These are phyloP conservation scores for Adrianichthys oophorus DNA, from an alignment of 2,797 vertebrate genomes.

Conservation along the genomic window DNA sequence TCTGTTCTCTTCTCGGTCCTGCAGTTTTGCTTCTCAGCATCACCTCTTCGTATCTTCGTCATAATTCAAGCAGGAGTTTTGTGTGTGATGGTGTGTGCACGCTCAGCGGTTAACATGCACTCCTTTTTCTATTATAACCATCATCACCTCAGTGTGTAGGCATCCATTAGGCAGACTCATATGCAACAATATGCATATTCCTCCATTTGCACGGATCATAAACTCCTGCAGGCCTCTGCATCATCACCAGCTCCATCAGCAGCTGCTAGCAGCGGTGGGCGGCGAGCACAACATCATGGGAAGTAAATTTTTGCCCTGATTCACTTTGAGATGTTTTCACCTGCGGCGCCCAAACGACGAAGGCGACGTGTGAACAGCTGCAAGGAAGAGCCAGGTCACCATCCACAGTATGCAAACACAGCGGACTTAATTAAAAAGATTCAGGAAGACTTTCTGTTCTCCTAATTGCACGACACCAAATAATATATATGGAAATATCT, in stretches of 20 bases:
- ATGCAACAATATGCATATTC: constrained; percentile 76
- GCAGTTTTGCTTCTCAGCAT: background rate
- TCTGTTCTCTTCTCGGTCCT: background rate
- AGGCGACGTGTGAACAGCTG: constrained; percentile 47
- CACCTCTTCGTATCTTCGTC: background rate
- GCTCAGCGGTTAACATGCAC: constrained; percentile 23
- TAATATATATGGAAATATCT: background rate
- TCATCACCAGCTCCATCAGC: constrained; percentile 42
- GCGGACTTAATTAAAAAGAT: background rate
- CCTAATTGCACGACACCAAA: background rate
- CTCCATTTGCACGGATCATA: constrained; percentile 81
- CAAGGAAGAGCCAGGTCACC: constrained; percentile 23
- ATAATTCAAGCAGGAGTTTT: constrained; percentile 11
- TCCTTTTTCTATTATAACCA: constrained; percentile 57
- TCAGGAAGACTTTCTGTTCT: background rate
- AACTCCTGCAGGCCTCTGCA: constrained; percentile 70
- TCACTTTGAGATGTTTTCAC: constrained; percentile 66
- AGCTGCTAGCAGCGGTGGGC: constrained; percentile 44
- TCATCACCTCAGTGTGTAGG: constrained; percentile 68
- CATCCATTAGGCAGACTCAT: constrained; percentile 76
- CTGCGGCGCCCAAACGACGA: constrained; percentile 49
- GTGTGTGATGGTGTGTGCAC: constrained; percentile 9
- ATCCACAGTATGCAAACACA: background rate
- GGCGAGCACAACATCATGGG: constrained; percentile 68
- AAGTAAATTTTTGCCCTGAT: constrained; percentile 72